Conservation (phyloP, 2,797 vertebrate genomes). For the Arnoldichthys spilopterus region DNA sequence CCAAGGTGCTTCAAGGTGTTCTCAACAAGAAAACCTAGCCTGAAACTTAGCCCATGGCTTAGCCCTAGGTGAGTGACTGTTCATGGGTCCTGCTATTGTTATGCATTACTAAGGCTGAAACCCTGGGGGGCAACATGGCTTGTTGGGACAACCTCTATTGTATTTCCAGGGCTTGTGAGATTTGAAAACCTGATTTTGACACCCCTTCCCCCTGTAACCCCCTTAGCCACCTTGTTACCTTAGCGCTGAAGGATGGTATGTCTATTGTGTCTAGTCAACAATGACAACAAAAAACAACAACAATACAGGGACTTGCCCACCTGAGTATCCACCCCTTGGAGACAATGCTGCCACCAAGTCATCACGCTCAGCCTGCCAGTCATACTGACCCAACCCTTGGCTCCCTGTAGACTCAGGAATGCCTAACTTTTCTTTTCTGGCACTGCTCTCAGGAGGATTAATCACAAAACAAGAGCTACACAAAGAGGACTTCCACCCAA, state of each 20-base stretch:
- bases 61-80: conserved; percentile 52
- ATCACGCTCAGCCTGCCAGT: conserved; percentile 65
- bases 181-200: conserved; percentile 62
- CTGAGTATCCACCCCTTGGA: conserved; percentile 69
- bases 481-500: conserved; percentile 36
- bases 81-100: conserved; percentile 66
- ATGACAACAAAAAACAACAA: conserved; percentile 74
- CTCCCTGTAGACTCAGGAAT: conserved; percentile 76
- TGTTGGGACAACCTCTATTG: conserved; percentile 67
- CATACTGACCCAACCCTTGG: conserved; percentile 67
- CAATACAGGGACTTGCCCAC: conserved; percentile 65
- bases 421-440: conserved; percentile 63
- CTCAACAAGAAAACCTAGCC: conserved; percentile 31
- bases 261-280: conserved; percentile 73
- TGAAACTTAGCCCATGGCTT: conserved; percentile 13
- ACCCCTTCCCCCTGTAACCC: conserved; percentile 52
- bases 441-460: conserved; percentile 80
- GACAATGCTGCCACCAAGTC: conserved; percentile 73
- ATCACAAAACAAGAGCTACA: conserved; percentile 62
- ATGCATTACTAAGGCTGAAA: conserved; percentile 62
- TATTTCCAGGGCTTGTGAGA: conserved; percentile 61
- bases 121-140: conserved; percentile 58
- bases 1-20: conserved; percentile 1
- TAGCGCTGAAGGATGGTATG: conserved; percentile 65
- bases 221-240: conserved; percentile 56